A percentile compares a stretch with the other conserved stretches of the same genome.
These are phyloP conservation scores for Elgaria multicarinata DNA, from an alignment of 2,113 vertebrate genomes.

Conservation along the genomic window DNA sequence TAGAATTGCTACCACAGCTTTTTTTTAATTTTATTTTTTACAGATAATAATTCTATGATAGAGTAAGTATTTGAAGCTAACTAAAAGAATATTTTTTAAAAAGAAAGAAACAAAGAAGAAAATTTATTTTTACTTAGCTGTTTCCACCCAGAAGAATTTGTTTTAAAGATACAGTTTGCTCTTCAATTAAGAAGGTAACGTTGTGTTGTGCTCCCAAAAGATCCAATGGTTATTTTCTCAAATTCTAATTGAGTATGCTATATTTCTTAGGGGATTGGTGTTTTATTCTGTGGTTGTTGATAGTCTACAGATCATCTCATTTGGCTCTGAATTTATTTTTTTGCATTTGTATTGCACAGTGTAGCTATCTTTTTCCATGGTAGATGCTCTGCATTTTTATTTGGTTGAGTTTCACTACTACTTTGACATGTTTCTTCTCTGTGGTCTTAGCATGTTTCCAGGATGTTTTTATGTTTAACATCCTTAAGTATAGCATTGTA, in stretches of 20 bases:
- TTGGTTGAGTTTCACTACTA: not conserved
- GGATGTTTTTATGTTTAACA: slow-evolving; percentile 1
- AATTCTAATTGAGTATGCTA: not conserved
- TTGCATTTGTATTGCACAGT: not conserved
- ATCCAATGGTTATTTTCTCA: not conserved
- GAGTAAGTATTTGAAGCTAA: slow-evolving; percentile 21
- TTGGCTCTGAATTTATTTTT: not conserved
- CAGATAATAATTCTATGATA: slow-evolving; percentile 28
- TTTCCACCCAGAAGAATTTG: not conserved
- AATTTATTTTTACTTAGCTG: not conserved
- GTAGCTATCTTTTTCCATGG: not conserved
- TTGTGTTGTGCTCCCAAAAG: slow-evolving; percentile 41
- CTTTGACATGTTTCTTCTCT: not conserved
- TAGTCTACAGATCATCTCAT: not conserved
- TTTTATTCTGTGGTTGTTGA: not conserved
- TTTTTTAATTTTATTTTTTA: not conserved
- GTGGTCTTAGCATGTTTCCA: not conserved
- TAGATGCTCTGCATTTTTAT: not conserved
- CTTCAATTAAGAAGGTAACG: slow-evolving; percentile 19
- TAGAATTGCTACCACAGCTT: not conserved
- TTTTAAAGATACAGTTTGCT: not conserved
- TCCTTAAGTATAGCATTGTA: not conserved
- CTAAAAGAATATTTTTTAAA: slow-evolving; percentile 2
- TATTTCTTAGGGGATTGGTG: not conserved
- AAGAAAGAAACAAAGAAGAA: not conserved